Conservation (phyloP, 2,113 vertebrate species). For the Xiphias gladius region DNA sequence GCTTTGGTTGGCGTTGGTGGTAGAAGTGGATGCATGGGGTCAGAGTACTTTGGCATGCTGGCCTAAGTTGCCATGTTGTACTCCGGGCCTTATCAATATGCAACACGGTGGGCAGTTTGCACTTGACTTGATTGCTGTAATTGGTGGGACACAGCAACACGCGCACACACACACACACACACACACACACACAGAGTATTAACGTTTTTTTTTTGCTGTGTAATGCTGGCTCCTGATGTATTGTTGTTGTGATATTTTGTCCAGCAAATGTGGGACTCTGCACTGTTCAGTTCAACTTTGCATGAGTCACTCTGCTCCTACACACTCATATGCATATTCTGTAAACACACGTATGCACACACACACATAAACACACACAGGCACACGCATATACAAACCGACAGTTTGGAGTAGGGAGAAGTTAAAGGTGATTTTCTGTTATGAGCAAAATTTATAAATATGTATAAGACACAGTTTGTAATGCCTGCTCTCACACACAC, state of each 20-base stretch:
- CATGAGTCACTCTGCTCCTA: slow-evolving; percentile 76
- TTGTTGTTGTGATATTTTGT: slow-evolving; percentile 65
- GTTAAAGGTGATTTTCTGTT: slow-evolving; percentile 69
- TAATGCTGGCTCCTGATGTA: slow-evolving; percentile 32
- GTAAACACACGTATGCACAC: slow-evolving; percentile 52
- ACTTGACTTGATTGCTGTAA: slow-evolving; percentile 78
- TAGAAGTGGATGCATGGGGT: slow-evolving; percentile 62
- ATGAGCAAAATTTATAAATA: slow-evolving; percentile 72
- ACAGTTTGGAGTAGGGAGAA: slow-evolving; percentile 57
- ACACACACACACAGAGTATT: slow-evolving; percentile 3
- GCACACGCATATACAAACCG: slow-evolving; percentile 46
- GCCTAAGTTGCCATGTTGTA: slow-evolving; percentile 43
- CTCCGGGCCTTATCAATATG: slow-evolving; percentile 69
- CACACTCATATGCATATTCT: slow-evolving; percentile 72
- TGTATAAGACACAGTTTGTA: slow-evolving; percentile 59
- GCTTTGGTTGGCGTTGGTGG: slow-evolving; percentile 55
- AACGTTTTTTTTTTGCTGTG: slow-evolving; percentile 18
- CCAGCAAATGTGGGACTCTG: slow-evolving; percentile 49
- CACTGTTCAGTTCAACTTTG: slow-evolving; percentile 56
- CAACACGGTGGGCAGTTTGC: slow-evolving; percentile 63
- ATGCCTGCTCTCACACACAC: neutral
- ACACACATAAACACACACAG: slow-evolving; percentile 3
- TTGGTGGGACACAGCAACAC: slow-evolving; percentile 54
- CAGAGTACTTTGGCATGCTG: slow-evolving; percentile 46
- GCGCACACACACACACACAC: slow-evolving; percentile 24